phyloP scores from a whole-genome alignment of 2,113 vertebrate species.

The Cynocephalus volans region DNA sequence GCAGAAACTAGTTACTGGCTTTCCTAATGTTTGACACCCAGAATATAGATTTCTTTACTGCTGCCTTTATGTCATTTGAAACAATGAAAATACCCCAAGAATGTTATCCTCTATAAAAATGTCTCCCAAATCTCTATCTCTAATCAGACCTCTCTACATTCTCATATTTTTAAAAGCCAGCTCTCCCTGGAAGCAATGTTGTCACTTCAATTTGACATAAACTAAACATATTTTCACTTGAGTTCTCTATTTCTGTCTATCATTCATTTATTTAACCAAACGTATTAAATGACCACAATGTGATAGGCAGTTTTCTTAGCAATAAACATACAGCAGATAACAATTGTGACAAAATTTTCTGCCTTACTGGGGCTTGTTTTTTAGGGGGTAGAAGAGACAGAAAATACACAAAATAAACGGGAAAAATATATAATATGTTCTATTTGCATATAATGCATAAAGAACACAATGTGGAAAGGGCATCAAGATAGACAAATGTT shows the following conservation, averaged over 20 bases:
- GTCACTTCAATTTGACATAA: conserved; percentile 8
- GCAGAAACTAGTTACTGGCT: background rate
- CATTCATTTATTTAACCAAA: conserved; percentile 38
- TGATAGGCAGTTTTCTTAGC: background rate
- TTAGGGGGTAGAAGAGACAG: background rate
- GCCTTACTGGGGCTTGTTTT: background rate
- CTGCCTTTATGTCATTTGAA: conserved; percentile 13
- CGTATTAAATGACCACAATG: background rate
- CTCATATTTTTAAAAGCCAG: conserved; percentile 42
- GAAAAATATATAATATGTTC: background rate
- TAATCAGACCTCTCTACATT: background rate
- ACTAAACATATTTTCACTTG: background rate
- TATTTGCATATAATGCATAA: background rate
- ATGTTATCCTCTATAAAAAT: background rate
- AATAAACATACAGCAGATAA: background rate
- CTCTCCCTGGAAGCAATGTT: background rate
- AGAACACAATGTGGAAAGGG: background rate
- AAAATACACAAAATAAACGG: conserved; percentile 36
- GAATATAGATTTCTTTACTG: background rate
- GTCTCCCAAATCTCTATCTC: background rate
- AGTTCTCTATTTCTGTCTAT: background rate
- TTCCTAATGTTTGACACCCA: conserved; percentile 1
- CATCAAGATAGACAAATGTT: background rate
- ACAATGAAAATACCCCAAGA: background rate
- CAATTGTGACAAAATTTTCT: background rate